Evolutionary conservation across 2,888 invertebrate genomes (phyloP).

Genomic region (Idaea straminata): DNA sequence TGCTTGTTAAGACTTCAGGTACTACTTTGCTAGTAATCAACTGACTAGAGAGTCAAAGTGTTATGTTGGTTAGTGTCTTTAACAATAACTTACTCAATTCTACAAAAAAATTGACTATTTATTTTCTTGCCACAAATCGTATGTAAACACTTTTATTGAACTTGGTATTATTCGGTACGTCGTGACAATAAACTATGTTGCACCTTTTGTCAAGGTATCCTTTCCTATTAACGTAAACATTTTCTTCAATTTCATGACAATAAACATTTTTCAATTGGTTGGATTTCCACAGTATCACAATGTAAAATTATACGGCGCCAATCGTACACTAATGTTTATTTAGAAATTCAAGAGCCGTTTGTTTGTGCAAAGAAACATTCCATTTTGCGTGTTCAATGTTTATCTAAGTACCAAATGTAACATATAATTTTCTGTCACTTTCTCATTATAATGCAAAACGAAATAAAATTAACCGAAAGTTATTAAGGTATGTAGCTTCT

Average conservation of each 20-base stretch:
- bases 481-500: constrained; percentile 9
- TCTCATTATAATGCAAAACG: constrained; percentile 35
- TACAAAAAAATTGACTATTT: background rate
- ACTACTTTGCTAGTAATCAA: background rate
- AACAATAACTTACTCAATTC: background rate
- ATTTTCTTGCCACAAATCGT: too few relatives aligned
- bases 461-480: constrained; percentile 27
- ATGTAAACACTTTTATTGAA: too few relatives aligned
- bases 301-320: constrained; percentile 26
- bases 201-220: too few relatives aligned
- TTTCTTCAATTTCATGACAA: background rate
- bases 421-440: constrained; percentile 40
- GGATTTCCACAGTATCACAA: constrained; percentile 16
- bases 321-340: constrained; percentile 33
- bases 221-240: too few relatives aligned
- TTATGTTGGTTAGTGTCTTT: background rate
- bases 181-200: too few relatives aligned
- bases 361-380: constrained; percentile 34
- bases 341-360: constrained; percentile 38
- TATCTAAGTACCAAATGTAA: constrained; percentile 37
- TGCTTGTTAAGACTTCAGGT: background rate
- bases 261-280: background rate
- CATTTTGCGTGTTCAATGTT: constrained; percentile 33
- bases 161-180: too few relatives aligned
- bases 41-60: background rate